These are phyloP conservation scores for Linurgus olivaceus DNA, from an alignment of 2,797 vertebrate genomes.

Conservation along the genomic window DNA sequence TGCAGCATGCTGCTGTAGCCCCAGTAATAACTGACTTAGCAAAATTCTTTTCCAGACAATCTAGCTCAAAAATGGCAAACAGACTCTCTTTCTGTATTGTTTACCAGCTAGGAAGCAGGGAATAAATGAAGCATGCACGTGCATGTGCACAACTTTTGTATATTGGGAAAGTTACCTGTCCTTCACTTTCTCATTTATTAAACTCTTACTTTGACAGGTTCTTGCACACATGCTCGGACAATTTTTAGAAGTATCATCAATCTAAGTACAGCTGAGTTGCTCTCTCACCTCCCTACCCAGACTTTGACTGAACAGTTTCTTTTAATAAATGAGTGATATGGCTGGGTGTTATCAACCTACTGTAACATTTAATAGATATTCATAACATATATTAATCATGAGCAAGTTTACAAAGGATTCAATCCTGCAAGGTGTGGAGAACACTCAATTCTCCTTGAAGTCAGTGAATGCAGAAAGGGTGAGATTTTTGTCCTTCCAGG, in stretches of 20 bases:
- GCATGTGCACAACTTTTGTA: slow-evolving; percentile 38
- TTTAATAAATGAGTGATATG: slow-evolving; percentile 65
- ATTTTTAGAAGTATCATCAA: slow-evolving; percentile 62
- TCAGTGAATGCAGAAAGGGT: background rate
- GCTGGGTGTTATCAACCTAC: slow-evolving; percentile 62
- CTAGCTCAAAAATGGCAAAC: slow-evolving; percentile 45
- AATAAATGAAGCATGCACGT: slow-evolving; percentile 54
- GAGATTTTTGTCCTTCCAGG: background rate
- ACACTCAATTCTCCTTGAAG: background rate
- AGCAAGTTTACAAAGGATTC: slow-evolving; percentile 40
- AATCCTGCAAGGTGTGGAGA: background rate
- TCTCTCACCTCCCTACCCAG: slow-evolving; percentile 13
- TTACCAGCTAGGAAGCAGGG: slow-evolving; percentile 28
- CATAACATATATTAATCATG: slow-evolving; percentile 63
- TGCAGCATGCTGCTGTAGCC: fast-evolving
- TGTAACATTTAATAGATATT: slow-evolving; percentile 68
- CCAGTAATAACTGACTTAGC: slow-evolving; percentile 18
- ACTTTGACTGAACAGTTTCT: slow-evolving; percentile 53
- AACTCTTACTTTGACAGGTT: slow-evolving; percentile 57
- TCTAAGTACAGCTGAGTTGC: slow-evolving; percentile 38
- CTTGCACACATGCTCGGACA: slow-evolving; percentile 58
- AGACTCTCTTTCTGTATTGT: slow-evolving; percentile 15
- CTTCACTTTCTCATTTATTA: slow-evolving; percentile 54
- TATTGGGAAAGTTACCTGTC: slow-evolving; percentile 57
- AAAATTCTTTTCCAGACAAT: slow-evolving; percentile 42